A percentile compares a stretch with the other conserved stretches of the same genome.
Evolutionary conservation across 2,888 invertebrate species (phyloP).

Genomic region (Caenorhabditis japonica): DNA sequence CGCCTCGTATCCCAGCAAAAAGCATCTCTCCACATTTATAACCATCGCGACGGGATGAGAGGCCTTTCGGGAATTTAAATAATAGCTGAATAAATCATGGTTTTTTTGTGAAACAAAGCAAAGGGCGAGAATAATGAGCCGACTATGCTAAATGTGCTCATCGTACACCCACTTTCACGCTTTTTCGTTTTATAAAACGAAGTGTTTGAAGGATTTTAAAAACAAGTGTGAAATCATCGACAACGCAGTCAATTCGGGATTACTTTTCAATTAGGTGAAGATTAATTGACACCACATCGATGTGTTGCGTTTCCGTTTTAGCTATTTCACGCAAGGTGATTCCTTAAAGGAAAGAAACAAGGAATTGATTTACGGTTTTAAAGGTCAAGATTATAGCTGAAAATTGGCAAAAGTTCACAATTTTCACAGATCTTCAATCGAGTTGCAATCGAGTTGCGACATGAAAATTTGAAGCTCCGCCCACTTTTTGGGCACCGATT

Average conservation of each 20-base stretch:
- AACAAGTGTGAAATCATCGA: constrained; percentile 36
- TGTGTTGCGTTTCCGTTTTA: constrained; percentile 29
- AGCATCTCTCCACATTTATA: too few species aligned
- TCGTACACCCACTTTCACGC: not conserved
- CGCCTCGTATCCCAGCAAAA: too few species aligned
- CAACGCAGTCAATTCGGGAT: constrained; percentile 5
- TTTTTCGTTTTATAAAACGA: not conserved
- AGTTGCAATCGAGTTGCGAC: not conserved
- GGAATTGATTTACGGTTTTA: not conserved
- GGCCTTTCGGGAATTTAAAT: too few species aligned
- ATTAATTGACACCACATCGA: constrained; percentile 12
- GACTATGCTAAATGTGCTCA: not conserved
- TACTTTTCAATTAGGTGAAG: constrained; percentile 33
- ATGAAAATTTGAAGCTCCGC: constrained; percentile 12
- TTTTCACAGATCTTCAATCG: not conserved
- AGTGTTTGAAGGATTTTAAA: not conserved
- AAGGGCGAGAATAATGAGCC: too few species aligned
- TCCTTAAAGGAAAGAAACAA: too few species aligned
- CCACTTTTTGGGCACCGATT: too few species aligned
- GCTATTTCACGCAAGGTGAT: too few species aligned
- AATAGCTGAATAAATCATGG: too few species aligned
- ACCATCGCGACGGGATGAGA: too few species aligned
- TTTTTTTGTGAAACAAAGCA: too few species aligned
- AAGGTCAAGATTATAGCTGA: too few species aligned
- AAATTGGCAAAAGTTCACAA: too few species aligned